These are phyloP conservation scores for Eulemur coronatus DNA, from an alignment of 2,797 vertebrate species.

Conservation along the genomic window DNA sequence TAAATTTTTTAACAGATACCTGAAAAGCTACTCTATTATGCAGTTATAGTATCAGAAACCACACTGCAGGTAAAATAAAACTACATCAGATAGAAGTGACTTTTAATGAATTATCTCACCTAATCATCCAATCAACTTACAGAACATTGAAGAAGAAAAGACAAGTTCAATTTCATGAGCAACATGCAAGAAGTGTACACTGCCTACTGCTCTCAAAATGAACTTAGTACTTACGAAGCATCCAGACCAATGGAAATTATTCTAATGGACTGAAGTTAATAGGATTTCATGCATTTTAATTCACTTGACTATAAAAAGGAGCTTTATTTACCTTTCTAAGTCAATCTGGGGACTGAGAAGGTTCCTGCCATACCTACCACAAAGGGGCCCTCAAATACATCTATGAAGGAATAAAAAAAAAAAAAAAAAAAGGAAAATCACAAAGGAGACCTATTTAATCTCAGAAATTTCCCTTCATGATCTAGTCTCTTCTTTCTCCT, in stretches of 20 bases:
- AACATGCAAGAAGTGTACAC: accelerated
- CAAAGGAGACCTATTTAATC: not conserved
- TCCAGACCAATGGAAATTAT: not conserved
- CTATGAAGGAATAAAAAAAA: not conserved
- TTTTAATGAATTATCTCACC: not conserved
- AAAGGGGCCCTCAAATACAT: not conserved
- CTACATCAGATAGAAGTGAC: not conserved
- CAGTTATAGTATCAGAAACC: not conserved
- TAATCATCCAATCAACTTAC: not conserved
- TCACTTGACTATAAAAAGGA: not conserved
- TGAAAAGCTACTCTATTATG: not conserved
- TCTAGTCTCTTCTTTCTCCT: not conserved
- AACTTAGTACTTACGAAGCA: not conserved
- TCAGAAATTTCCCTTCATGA: not conserved
- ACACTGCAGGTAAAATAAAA: not conserved
- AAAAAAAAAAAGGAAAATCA: not conserved
- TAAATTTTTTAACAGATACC: not conserved
- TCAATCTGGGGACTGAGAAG: not conserved
- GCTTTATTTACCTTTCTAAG: not conserved
- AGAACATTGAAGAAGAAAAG: not conserved
- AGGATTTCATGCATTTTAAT: not conserved
- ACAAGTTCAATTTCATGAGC: not conserved
- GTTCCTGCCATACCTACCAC: not conserved
- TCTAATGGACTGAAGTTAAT: not conserved
- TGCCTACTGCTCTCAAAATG: not conserved